Evolutionary conservation across 2,797 vertebrate species (phyloP).

Genomic region (Otolemur crassicaudatus): DNA sequence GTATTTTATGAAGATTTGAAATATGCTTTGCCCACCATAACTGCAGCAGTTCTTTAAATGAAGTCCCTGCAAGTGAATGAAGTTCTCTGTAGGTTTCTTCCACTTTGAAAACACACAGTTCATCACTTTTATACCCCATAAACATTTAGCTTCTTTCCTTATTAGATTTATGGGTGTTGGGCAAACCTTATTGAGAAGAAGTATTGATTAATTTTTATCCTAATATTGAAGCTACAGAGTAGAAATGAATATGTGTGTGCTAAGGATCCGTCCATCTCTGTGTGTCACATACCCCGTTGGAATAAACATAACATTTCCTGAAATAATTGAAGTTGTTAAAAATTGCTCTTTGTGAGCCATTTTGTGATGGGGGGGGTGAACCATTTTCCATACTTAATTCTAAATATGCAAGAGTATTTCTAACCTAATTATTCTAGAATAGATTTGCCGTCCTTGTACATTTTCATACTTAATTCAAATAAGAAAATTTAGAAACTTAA

Average conservation of each 20-base stretch:
- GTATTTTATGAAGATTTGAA: neutral
- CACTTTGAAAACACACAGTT: neutral
- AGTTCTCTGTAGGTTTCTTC: neutral
- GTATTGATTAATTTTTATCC: neutral
- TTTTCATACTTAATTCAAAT: neutral
- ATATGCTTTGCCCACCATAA: neutral
- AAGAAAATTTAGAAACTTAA: neutral
- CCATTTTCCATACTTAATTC: slow-evolving; percentile 6
- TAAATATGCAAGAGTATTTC: neutral
- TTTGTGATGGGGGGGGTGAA: neutral
- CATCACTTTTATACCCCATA: neutral
- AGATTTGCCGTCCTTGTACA: neutral
- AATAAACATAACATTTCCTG: slow-evolving; percentile 18
- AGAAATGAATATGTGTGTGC: neutral
- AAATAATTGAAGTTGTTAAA: neutral
- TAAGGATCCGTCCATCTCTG: neutral
- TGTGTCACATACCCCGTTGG: neutral
- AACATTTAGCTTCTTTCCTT: neutral
- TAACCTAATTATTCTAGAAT: slow-evolving; percentile 7
- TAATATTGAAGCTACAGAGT: neutral
- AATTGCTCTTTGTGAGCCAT: neutral
- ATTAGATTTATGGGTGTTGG: neutral
- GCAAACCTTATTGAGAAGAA: neutral
- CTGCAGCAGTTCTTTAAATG: neutral
- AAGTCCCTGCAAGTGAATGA: neutral